phyloP scores from a whole-genome alignment of 2,113 vertebrate genomes.

The Cheilinus undulatus region DNA sequence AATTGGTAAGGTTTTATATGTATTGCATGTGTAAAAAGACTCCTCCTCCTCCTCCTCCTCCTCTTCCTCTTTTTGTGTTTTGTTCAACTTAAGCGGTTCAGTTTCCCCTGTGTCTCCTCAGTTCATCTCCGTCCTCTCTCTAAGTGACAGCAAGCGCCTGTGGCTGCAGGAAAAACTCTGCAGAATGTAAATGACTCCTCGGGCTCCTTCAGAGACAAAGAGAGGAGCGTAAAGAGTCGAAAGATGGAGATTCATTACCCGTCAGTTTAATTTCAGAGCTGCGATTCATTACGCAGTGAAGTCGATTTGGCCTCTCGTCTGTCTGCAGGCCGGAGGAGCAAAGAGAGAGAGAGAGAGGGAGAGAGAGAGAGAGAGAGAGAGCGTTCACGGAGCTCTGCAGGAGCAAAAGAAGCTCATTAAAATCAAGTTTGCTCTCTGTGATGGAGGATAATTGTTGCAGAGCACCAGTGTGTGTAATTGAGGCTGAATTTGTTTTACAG shows the following conservation, averaged over 20 bases:
- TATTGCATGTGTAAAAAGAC: too few species aligned
- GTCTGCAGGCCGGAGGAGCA: constrained; percentile 13
- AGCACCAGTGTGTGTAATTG: constrained; percentile 57
- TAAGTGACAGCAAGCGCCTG: constrained; percentile 38
- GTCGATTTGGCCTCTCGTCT: constrained; percentile 30
- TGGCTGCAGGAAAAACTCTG: constrained; percentile 24
- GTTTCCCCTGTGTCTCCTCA: constrained; percentile 3
- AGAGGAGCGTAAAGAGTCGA: constrained; percentile 12
- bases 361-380: too few species aligned
- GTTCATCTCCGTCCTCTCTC: constrained; percentile 19
- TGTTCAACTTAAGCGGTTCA: background rate
- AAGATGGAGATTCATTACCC: constrained; percentile 57
- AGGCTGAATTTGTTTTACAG: constrained; percentile 54
- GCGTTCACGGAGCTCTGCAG: background rate
- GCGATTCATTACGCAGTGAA: constrained; percentile 55
- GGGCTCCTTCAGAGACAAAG: constrained; percentile 20
- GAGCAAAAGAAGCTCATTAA: constrained; percentile 52
- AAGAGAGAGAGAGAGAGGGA: too few species aligned
- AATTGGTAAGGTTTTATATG: too few species aligned
- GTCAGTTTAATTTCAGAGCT: constrained; percentile 69
- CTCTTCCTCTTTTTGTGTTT: background rate
- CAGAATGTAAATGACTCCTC: too few species aligned
- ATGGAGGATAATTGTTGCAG: constrained; percentile 59
- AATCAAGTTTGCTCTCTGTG: constrained; percentile 53
- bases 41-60: background rate